Conservation (phyloP, 2,888 invertebrate genomes). For the Cerceris rybyensis region DNA sequence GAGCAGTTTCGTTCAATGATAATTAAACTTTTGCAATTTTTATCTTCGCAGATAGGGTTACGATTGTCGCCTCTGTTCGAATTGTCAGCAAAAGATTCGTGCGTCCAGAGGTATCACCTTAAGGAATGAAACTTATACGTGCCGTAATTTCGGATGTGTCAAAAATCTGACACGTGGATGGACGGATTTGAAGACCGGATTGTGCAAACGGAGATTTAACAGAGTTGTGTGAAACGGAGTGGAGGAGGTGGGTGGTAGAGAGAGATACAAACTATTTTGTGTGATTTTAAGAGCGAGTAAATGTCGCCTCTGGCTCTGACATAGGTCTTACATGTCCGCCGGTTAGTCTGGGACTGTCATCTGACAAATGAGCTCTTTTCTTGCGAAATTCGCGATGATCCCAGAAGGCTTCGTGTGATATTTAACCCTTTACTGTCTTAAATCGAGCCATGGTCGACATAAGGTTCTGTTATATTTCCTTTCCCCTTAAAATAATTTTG, state of each 20-base stretch:
- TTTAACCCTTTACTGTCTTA: background rate
- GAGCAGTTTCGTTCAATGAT: slow-evolving; percentile 28
- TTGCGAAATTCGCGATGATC: slow-evolving; percentile 38
- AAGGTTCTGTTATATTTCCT: background rate
- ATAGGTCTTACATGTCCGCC: slow-evolving; percentile 79
- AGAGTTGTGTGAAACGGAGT: slow-evolving; percentile 17
- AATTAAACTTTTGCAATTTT: slow-evolving; percentile 39
- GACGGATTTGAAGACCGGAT: slow-evolving; percentile 42
- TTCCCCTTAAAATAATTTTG: too few relatives aligned
- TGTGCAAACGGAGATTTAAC: slow-evolving; percentile 26
- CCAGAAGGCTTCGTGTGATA: background rate
- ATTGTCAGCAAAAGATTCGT: slow-evolving; percentile 2
- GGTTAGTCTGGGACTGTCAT: slow-evolving; percentile 74
- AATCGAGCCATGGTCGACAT: background rate
- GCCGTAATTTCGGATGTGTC: slow-evolving; percentile 57
- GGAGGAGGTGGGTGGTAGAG: slow-evolving; percentile 42
- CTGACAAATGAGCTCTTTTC: slow-evolving; percentile 68
- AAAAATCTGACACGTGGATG: slow-evolving; percentile 58
- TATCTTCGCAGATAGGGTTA: slow-evolving; percentile 9
- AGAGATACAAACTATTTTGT: slow-evolving; percentile 71
- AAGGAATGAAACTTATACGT: slow-evolving; percentile 31
- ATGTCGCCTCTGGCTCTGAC: slow-evolving; percentile 73
- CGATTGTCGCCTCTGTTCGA: slow-evolving; percentile 1
- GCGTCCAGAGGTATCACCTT: slow-evolving; percentile 9
- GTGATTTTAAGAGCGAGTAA: slow-evolving; percentile 73